A percentile compares a stretch with the other conserved stretches of the same genome.
These are phyloP conservation scores for Hemicordylus capensis DNA, from an alignment of 2,113 vertebrate species.

Conservation along the genomic window DNA sequence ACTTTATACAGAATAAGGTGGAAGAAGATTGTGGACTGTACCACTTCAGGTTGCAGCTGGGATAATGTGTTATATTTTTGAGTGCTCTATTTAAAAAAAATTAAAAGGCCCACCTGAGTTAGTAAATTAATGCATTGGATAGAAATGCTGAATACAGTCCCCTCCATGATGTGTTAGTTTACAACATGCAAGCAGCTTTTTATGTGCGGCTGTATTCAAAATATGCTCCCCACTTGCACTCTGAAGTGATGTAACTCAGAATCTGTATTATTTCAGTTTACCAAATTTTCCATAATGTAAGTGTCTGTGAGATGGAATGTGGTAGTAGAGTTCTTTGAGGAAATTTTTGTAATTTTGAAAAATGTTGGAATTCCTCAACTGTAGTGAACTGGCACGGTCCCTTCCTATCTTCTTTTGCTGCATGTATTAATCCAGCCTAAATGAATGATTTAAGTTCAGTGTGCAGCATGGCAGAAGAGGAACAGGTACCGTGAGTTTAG, in stretches of 20 bases:
- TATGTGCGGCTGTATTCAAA: not conserved
- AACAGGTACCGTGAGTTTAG: not conserved
- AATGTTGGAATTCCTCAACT: not conserved
- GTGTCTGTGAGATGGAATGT: not conserved
- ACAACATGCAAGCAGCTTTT: not conserved
- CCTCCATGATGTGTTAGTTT: not conserved
- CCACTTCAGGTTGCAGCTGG: not conserved
- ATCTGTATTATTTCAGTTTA: not conserved
- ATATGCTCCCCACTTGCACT: not conserved
- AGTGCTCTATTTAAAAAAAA: too few relatives aligned
- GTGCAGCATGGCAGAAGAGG: not conserved
- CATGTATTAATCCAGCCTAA: not conserved
- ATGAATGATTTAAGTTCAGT: not conserved
- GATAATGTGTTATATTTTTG: not conserved
- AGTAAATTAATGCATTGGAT: too few relatives aligned
- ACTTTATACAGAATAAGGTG: not conserved
- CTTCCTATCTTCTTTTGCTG: not conserved
- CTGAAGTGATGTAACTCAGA: not conserved
- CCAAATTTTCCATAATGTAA: not conserved
- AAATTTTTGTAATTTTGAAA: not conserved
- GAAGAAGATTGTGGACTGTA: not conserved
- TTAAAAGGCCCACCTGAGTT: not conserved
- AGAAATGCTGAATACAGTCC: not conserved
- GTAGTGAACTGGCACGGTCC: not conserved
- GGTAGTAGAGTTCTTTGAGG: not conserved